Base-by-base conservation (phyloP, 1,140 invertebrate genomes). In the Saccostrea glomerata region DNA sequence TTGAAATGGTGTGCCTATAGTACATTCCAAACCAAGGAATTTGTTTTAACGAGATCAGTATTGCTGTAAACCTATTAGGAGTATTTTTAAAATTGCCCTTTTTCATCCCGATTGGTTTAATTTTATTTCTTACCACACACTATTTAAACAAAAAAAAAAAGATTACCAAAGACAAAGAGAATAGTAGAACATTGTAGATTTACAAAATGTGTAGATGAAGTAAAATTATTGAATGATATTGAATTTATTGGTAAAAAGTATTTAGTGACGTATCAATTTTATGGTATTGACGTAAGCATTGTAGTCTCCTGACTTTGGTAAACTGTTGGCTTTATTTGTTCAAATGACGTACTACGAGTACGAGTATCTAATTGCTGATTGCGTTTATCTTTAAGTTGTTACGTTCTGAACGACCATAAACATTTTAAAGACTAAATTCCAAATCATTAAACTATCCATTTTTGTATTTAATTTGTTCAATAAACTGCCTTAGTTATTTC, bases 211-310 rank as follows among this genome's bases (percentile, higher is more conserved):
- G 15, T 63, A 20, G n/a, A 20, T 20, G 58, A 60, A 77, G 70
- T 77, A 77, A 30, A 36, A 77, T 77, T 77, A 30, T 36, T 77
- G 15, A 77, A 63, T 17, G n/a, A 30, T 77, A 77, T 77, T 30
- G 70, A 77, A 77, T 30, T 77, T 77, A 77, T 77, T 36, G 70
- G 70, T 13, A 77, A 30, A 17, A 9, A 36, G 25, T 77, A 36
- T 77, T 36, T 36, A 12, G 70, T 77, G 25, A 36, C 23, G 70
- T 30, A 36, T 77, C 30, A 13, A 30, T 77, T 77, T 77, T 13
- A 25, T 25, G 23, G 15, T 77, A 77, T 30, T 77, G 70, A 77
- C 70, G 70, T 77, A 23, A 77, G 30, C 70, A 40, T 25, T 36
- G 11, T 9, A 15, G 23, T 4, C 70, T 30, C 23, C 30, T 77